These are phyloP conservation scores for Masnerella sp. DNA, from an alignment of 2,888 invertebrate species.

Conservation along the genomic window DNA sequence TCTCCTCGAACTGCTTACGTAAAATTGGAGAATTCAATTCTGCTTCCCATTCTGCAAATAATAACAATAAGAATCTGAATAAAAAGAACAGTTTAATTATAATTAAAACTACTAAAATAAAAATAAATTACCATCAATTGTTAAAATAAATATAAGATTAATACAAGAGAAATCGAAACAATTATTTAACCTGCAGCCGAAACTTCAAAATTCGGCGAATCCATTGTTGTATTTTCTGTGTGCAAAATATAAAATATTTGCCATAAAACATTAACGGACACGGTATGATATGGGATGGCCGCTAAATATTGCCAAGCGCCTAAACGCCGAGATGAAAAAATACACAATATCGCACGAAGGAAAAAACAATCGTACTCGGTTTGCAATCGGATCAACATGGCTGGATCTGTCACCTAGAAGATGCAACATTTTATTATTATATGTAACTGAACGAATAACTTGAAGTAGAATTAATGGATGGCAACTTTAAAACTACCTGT, in stretches of 20 bases:
- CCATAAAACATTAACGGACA: conserved; percentile 82
- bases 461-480: conserved; percentile 67
- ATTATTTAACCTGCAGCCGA: conserved; percentile 33
- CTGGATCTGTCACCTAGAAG: conserved; percentile 75
- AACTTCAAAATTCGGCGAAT: conserved; percentile 62
- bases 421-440: too few relatives aligned
- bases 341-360: conserved; percentile 83
- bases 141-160: too few relatives aligned
- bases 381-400: conserved; percentile 81
- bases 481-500: conserved; percentile 64
- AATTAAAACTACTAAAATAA: too few relatives aligned
- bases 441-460: too few relatives aligned
- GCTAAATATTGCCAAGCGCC: conserved; percentile 91
- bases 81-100: too few relatives aligned
- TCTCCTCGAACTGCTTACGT: conserved; percentile 82
- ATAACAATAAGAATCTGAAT: too few relatives aligned
- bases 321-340: conserved; percentile 85
- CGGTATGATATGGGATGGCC: conserved; percentile 83
- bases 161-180: too few relatives aligned
- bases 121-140: too few relatives aligned
- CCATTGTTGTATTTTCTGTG: conserved; percentile 78
- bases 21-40: conserved; percentile 78
- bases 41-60: conserved; percentile 76
- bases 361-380: conserved; percentile 87
- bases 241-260: conserved; percentile 83